Evolutionary conservation across 23 tunicate species (phyloP), one percentile per base, ranked within the genome.

Genomic region (Styela plicata): DNA sequence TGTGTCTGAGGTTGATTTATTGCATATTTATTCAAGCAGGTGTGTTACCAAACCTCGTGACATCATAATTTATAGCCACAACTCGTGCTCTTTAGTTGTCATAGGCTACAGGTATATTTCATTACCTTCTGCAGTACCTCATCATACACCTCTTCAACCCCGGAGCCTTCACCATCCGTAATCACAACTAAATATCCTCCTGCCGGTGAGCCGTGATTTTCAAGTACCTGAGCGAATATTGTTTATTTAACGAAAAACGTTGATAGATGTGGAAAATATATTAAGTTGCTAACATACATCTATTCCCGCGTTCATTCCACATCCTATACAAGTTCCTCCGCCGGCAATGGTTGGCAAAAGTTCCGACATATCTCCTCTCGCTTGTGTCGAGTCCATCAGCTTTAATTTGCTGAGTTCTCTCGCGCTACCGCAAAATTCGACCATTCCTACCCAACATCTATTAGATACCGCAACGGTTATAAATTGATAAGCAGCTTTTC

Each of bases 291-390:
- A 21, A 62, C 65, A 0, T 57, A 84, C 87, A 73, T 44, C 57
- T 28, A 84, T 0, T 26, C 77, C 87, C 24, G 62, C 63, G 31
- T 84, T 64, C 2, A 84, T 74, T 63, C 87, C 87, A 35, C 74
- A 64, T 17, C 81, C 80, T 23, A 84, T 84, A 28, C 81, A 63
- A 13, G 87, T 84, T 22, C 57, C 35, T 32, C 87, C 87, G 20
- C 81, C 25, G 19, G 74, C 87, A 57, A 32, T 7, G 3, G 34
- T 33, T 5, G 85, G 85, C 2, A 82, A 24, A 1, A 33, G 78
- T 2, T 36, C 2, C 1, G 36, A 1, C 67, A 70, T 25, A 20
- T 31, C 34, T 25, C 44, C 85, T n/a, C 78, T 34, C 25, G 70
- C 79, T 24, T 35, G 31, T 10, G 70, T 31, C n/a, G 74, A 35